Percentiles rank a stretch among this genome's conserved stretches.
These are phyloP conservation scores for Anas bahamensis DNA, from an alignment of 2,797 vertebrate species.

Conservation along the genomic window DNA sequence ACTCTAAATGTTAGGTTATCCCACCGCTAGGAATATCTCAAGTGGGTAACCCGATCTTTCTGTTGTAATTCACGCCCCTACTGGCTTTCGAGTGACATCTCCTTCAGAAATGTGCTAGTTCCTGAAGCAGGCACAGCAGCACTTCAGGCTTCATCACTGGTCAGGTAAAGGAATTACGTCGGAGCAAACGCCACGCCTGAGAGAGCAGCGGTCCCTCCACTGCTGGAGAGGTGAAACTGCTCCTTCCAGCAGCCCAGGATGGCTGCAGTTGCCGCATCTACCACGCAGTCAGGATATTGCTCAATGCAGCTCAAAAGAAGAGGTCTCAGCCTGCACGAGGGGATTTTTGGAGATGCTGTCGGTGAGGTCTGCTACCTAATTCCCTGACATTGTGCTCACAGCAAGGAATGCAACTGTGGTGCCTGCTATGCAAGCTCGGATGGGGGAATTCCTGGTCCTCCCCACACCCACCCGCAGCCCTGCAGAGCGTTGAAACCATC, in stretches of 20 bases:
- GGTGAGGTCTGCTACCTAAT: neutral
- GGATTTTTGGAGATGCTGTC: neutral
- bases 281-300: neutral
- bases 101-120: neutral
- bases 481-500: neutral
- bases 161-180: neutral
- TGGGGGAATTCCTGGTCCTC: neutral
- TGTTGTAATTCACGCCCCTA: neutral
- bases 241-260: neutral
- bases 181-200: accelerated
- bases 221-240: neutral
- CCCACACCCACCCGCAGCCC: neutral
- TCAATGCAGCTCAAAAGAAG: neutral
- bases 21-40: neutral
- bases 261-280: neutral
- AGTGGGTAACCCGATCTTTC: neutral
- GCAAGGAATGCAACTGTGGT: neutral
- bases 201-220: neutral
- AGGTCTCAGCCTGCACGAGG: neutral
- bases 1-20: neutral
- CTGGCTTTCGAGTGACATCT: neutral
- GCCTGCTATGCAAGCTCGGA: neutral
- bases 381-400: accelerated
- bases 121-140: neutral
- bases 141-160: neutral